Percentiles rank a stretch among this genome's conserved stretches.
These are phyloP conservation scores for Choreutis nemorana DNA, from an alignment of 2,888 invertebrate species.

Conservation along the genomic window DNA sequence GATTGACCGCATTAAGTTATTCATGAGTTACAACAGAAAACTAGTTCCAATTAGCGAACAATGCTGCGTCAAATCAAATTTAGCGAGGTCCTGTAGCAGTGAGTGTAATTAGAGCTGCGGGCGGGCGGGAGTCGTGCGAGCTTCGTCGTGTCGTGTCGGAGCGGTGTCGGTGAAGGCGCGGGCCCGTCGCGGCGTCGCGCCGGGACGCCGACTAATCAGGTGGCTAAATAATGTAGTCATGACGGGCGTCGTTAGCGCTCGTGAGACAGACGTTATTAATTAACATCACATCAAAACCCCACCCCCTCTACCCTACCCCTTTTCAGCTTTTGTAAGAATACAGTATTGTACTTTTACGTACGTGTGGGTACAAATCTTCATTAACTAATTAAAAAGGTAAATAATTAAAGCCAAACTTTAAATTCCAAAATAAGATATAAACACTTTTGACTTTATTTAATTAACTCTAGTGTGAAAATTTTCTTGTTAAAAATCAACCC, in stretches of 20 bases:
- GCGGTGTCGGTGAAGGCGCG: no score
- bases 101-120: constrained; percentile 55
- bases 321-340: no score
- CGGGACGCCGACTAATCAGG: constrained; percentile 66
- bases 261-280: constrained; percentile 64
- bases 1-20: constrained; percentile 25
- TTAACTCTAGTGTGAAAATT: no score
- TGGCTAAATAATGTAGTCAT: constrained; percentile 64
- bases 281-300: constrained; percentile 48
- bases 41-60: constrained; percentile 52
- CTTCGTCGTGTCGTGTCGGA: not conserved
- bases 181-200: constrained; percentile 5
- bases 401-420: no score
- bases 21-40: constrained; percentile 50
- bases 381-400: no score
- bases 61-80: constrained; percentile 59
- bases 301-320: constrained; percentile 14
- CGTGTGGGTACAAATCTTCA: no score
- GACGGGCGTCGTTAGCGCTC: constrained; percentile 59
- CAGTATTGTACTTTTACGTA: no score
- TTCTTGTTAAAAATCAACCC: no score
- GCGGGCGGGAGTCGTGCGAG: constrained; percentile 43
- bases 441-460: no score
- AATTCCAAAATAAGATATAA: no score
- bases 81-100: constrained; percentile 30